These are phyloP conservation scores for Ictalurus furcatus DNA, from an alignment of 2,113 vertebrate species.

Conservation along the genomic window DNA sequence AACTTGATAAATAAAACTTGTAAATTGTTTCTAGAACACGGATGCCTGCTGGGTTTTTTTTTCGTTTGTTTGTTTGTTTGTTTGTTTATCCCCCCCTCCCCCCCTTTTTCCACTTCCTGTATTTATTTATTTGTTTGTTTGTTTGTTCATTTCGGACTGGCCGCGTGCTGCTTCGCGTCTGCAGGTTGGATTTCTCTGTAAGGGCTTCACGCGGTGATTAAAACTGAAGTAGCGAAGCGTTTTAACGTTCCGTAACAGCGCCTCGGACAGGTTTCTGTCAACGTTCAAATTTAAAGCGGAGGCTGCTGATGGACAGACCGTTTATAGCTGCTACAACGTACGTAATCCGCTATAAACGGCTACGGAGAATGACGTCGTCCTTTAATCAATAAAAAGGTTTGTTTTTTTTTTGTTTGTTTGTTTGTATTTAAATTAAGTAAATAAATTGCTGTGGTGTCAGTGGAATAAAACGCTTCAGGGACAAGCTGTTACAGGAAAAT, in stretches of 20 bases:
- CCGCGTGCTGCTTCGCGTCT: neutral
- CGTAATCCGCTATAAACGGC: neutral
- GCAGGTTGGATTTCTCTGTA: too few species aligned
- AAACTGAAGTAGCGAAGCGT: too few species aligned
- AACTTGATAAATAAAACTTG: conserved; percentile 80
- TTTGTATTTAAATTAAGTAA: too few species aligned
- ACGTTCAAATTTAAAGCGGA: too few species aligned
- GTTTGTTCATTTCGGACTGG: neutral
- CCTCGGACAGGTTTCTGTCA: too few species aligned
- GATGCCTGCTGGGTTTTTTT: conserved; percentile 48
- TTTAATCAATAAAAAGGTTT: neutral
- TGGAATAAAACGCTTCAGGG: neutral
- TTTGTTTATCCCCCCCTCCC: neutral
- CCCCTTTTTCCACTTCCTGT: neutral
- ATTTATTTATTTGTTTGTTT: neutral
- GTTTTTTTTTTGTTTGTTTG: too few species aligned
- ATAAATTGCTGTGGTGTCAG: neutral
- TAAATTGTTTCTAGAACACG: conserved; percentile 76
- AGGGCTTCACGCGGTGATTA: too few species aligned
- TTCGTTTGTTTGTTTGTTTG: neutral
- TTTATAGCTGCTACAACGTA: neutral
- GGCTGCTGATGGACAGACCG: neutral
- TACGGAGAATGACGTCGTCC: neutral
- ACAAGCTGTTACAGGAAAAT: neutral
- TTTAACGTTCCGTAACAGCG: too few species aligned